Percentiles rank a stretch among this genome's conserved stretches.
phyloP scores from a whole-genome alignment of 1,140 invertebrate genomes.

The Atopsyche davidsoni region DNA sequence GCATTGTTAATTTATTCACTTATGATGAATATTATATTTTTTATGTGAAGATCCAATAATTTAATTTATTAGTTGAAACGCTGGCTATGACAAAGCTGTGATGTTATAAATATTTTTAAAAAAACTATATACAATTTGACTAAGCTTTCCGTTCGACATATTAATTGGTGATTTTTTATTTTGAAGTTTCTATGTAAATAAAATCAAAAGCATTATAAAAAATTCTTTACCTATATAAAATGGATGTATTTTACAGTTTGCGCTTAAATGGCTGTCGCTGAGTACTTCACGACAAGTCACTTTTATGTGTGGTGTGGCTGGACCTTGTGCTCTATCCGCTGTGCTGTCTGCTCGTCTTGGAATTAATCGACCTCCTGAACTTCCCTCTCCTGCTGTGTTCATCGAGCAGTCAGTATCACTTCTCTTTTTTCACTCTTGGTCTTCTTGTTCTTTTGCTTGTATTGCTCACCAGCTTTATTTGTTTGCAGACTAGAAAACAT shows the following conservation, averaged over 20 bases:
- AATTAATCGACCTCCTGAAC: conserved; percentile 33
- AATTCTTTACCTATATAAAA: neutral
- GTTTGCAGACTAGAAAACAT: conserved; percentile 50
- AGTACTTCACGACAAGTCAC: conserved; percentile 43
- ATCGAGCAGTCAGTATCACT: conserved; percentile 44
- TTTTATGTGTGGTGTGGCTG: conserved; percentile 74
- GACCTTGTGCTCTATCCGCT: conserved; percentile 64
- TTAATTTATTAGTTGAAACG: neutral
- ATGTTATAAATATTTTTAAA: neutral
- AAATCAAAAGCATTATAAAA: neutral
- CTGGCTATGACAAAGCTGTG: too few relatives aligned
- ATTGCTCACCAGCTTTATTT: conserved; percentile 15
- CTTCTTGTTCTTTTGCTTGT: neutral
- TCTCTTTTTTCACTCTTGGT: neutral
- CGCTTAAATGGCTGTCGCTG: conserved; percentile 46
- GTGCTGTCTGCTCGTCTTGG: conserved; percentile 55
- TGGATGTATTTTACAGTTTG: conserved; percentile 28
- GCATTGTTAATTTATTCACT: neutral
- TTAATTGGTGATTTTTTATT: neutral
- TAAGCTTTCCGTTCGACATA: neutral
- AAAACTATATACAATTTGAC: neutral
- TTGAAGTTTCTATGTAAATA: neutral
- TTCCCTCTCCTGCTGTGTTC: conserved; percentile 41
- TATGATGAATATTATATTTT: neutral
- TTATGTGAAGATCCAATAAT: neutral